Percentiles rank a stretch among this genome's conserved stretches.
These are phyloP conservation scores for Pogonognathellus flavescens DNA, from an alignment of 1,140 invertebrate genomes.

Conservation along the genomic window DNA sequence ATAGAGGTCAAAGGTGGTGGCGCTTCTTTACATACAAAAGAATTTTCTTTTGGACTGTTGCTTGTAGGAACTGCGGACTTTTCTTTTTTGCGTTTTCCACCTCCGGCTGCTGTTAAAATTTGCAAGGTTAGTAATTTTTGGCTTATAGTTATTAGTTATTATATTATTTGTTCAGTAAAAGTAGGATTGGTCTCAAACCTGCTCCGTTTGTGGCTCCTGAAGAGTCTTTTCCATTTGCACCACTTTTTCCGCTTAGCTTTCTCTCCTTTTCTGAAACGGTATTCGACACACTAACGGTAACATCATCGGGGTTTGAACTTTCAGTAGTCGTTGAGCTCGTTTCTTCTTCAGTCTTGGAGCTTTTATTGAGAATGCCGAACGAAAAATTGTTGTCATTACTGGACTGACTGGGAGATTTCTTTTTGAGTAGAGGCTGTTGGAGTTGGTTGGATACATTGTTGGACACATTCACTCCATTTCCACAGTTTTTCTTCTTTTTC, in stretches of 20 bases:
- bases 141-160: too few species aligned
- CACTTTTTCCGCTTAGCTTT: slow-evolving; percentile 69
- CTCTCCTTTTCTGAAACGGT: slow-evolving; percentile 72
- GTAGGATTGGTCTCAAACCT: too few species aligned
- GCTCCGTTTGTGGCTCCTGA: background rate
- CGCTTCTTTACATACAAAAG: background rate
- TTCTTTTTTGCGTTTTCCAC: background rate
- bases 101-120: background rate
- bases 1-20: background rate
- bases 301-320: slow-evolving; percentile 76
- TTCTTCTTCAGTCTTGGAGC: slow-evolving; percentile 71
- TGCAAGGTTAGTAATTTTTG: too few species aligned
- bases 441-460: background rate
- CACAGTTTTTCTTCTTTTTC: slow-evolving; percentile 53
- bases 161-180: too few species aligned
- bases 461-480: background rate
- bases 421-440: background rate
- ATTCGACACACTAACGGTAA: slow-evolving; percentile 72
- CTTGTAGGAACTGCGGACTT: background rate
- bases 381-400: slow-evolving; percentile 8
- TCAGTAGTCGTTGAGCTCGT: slow-evolving; percentile 82
- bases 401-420: slow-evolving; percentile 6
- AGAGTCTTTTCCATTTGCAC: slow-evolving; percentile 48
- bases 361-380: slow-evolving; percentile 65
- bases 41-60: background rate